Evolutionary conservation across 2,113 vertebrate genomes (phyloP).

Genomic region (Uropsilus gracilis): DNA sequence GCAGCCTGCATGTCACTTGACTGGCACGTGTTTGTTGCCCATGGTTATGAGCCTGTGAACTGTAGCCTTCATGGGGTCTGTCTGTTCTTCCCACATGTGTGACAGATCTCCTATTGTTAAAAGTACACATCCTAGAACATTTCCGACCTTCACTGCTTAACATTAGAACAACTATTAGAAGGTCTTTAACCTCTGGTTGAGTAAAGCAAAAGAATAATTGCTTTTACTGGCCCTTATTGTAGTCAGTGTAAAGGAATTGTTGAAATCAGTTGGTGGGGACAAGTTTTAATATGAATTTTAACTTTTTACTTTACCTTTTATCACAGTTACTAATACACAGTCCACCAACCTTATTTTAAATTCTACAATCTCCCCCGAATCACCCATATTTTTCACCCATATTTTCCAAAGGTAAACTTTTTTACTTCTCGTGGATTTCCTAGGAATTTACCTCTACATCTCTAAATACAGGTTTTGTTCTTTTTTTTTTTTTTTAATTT

Average conservation of each 20-base stretch:
- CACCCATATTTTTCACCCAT: not conserved
- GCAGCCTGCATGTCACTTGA: not conserved
- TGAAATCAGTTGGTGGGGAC: not conserved
- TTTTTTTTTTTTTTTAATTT: constrained; percentile 1
- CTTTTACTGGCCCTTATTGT: not conserved
- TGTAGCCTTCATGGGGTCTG: not conserved
- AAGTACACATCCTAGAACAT: not conserved
- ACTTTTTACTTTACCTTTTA: not conserved
- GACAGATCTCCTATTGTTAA: not conserved
- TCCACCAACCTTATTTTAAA: not conserved
- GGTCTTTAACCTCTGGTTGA: too few relatives aligned
- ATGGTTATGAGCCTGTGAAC: not conserved
- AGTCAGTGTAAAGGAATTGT: not conserved
- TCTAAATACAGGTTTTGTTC: not conserved
- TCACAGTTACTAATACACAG: not conserved
- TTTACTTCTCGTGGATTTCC: not conserved
- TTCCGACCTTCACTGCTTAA: not conserved
- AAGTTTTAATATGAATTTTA: not conserved
- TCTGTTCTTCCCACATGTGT: not conserved
- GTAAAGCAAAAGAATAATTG: constrained; percentile 1
- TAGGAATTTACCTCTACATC: not conserved
- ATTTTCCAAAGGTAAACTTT: not conserved
- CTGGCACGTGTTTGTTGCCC: not conserved
- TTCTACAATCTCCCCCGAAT: not conserved
- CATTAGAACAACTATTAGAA: not conserved